Base-by-base conservation (phyloP, 2,797 vertebrate genomes). In the Eremophila alpestris region DNA sequence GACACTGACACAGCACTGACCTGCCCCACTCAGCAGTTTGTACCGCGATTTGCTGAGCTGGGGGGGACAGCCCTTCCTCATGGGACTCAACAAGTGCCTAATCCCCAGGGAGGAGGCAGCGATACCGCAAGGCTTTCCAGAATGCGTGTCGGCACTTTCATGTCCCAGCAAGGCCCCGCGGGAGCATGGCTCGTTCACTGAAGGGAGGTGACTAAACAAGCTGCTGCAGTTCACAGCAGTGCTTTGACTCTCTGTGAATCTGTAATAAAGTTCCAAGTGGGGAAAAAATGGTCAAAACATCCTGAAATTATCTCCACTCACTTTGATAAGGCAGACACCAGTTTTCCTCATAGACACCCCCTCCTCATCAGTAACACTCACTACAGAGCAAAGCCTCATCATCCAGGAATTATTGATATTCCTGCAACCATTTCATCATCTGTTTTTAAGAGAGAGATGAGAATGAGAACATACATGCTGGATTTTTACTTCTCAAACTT, bases 151-250 rank as follows among this genome's bases (percentile, higher is more conserved):
- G 30, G 93, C 84, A 36, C 71, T 91, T 91, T 96, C 83, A 85
- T 74, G 78, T 83, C 87, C 75, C 94, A 87, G 84, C 93, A 85
- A 49, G 56, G 94, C 60, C 89, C 91, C 84, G 38, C 2, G 5
- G 75, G 64, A 87, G 82, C n/a, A 13, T 0, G 55, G 90, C 43
- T 90, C 51, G 87, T 36, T 95, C 87, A 11, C 83, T 54, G 64
- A 48, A 70, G 68, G 89, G 83, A 90, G 76, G 82, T 48, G 87
- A 29, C 82, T 29, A 21, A 92, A 92, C 82, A 87, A 91, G 93
- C 87, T 92, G 82, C 89, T 89, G 91, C 87, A 89, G 59, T 65
- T 83, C 70, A 30, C 59, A 73, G 70, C 36, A 56, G 9, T 21
- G 36, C 81, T 84, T 78, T 48, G 68, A 70, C 48, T 73, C 56